Base-by-base conservation (phyloP, 2,888 invertebrate species). In the Euclidia mi region DNA sequence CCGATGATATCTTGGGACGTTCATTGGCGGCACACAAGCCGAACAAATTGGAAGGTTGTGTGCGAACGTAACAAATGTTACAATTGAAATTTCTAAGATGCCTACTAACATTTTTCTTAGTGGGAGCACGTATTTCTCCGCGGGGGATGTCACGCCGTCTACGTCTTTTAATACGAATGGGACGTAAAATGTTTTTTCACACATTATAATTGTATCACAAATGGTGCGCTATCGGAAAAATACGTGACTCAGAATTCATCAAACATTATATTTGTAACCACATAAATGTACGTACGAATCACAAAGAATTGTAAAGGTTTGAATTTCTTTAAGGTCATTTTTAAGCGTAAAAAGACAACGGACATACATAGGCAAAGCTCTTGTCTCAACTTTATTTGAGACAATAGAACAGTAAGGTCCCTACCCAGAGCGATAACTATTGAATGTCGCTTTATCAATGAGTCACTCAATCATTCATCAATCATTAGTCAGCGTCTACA, bases 81-180 rank as follows among this genome's bases (percentile, higher is more conserved):
- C 92, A 91, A 93, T 91, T 91, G 91, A 92, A 92, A 94, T 93
- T 92, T 90, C 85, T 86, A 85, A 92, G 89, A 94, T 92, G 85
- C 92, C 86, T 86, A 81, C 82, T 78, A 79, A 89, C 89, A 91
- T 92, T 93, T 89, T 91, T 90, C 89, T 89, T 83, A 85, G 87
- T 81, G 78, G 79, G 73, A 87, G 88, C 91, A 93, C 92, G 91
- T 92, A 89, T 83, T 82, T 78, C 89, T 78, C 89, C 60, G 72
- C 85, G 79, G 89, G 89, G 81, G 84, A 84, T 84, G 82, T 83
- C 83, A 72, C 78, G 76, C 80, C 75, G 69, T 55, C 76, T 66
- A 73, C n/a, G 71, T 65, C 78, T 77, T 81, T 85, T 84, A 80
- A 68, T 80, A 81, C 71, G 73, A 81, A 82, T 77, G 78, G 79